Evolutionary conservation across 2,797 vertebrate genomes (phyloP).

Genomic region (Sus cebifrons): DNA sequence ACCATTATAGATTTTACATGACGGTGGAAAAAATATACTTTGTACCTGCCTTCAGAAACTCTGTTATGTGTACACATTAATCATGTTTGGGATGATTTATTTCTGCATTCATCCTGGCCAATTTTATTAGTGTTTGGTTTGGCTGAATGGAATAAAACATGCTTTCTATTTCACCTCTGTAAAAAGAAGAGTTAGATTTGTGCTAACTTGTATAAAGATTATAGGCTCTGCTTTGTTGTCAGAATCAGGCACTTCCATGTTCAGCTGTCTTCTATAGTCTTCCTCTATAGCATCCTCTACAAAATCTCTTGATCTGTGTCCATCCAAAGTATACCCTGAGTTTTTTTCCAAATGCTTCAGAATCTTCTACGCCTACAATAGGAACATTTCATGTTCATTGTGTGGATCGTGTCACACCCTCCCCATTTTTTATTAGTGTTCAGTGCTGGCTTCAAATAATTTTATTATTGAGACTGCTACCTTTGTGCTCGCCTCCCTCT

Average conservation of each 20-base stretch:
- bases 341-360: constrained; percentile 17
- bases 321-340: not conserved
- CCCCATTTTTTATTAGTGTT: not conserved
- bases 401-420: not conserved
- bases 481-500: not conserved
- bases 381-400: not conserved
- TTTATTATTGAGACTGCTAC: not conserved
- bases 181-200: constrained; percentile 63
- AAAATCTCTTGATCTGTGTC: constrained; percentile 20
- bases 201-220: constrained; percentile 42
- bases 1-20: constrained; percentile 46
- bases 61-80: constrained; percentile 75
- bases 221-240: not conserved
- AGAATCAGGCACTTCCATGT: not conserved
- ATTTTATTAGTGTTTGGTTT: constrained; percentile 82
- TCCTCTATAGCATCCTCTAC: not conserved
- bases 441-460: not conserved
- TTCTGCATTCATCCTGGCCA: constrained; percentile 71
- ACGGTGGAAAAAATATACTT: constrained; percentile 67
- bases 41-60: constrained; percentile 75
- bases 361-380: not conserved
- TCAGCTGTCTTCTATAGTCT: not conserved
- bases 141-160: constrained; percentile 74
- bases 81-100: constrained; percentile 82
- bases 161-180: constrained; percentile 77